phyloP scores from a whole-genome alignment of 1,140 invertebrate species.

The Lepidurus couesii region DNA sequence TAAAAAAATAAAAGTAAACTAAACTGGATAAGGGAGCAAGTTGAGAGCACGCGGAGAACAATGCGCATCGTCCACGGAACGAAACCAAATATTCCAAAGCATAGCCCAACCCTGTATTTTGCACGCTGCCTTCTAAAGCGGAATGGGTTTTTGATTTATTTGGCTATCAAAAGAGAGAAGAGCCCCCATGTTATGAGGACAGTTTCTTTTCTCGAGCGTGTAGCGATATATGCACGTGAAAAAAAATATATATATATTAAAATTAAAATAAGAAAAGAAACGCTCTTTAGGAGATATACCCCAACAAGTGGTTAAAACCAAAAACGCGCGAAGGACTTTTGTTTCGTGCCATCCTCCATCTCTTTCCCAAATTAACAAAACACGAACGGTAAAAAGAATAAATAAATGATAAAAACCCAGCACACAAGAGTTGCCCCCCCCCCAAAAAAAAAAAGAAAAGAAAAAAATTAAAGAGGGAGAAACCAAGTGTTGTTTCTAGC shows the following conservation, averaged over 20 bases:
- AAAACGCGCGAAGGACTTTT: not conserved
- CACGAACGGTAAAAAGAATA: not conserved
- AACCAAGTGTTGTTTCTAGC: not conserved
- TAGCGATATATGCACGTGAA: not conserved
- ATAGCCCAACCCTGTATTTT: conserved; percentile 11
- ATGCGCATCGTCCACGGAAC: conserved; percentile 13
- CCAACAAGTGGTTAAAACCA: not conserved
- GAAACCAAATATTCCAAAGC: conserved; percentile 13
- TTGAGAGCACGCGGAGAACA: conserved; percentile 12
- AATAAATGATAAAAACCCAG: not conserved
- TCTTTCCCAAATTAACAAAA: conserved; percentile 10
- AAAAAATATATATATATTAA: not conserved
- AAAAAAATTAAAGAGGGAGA: not conserved
- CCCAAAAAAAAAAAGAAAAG: too few relatives aligned
- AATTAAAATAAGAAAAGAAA: too few relatives aligned
- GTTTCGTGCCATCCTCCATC: not conserved
- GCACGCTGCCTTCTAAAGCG: not conserved
- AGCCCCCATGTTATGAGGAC: conserved; percentile 1
- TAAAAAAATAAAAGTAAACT: not conserved
- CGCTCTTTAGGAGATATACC: not conserved
- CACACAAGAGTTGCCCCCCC: not conserved
- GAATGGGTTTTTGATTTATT: conserved; percentile 22
- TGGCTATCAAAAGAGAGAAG: conserved; percentile 10
- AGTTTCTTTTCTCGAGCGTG: conserved; percentile 9
- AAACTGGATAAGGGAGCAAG: not conserved